These are phyloP conservation scores for Propithecus perrieri DNA, from an alignment of 2,797 vertebrate species.

Conservation along the genomic window DNA sequence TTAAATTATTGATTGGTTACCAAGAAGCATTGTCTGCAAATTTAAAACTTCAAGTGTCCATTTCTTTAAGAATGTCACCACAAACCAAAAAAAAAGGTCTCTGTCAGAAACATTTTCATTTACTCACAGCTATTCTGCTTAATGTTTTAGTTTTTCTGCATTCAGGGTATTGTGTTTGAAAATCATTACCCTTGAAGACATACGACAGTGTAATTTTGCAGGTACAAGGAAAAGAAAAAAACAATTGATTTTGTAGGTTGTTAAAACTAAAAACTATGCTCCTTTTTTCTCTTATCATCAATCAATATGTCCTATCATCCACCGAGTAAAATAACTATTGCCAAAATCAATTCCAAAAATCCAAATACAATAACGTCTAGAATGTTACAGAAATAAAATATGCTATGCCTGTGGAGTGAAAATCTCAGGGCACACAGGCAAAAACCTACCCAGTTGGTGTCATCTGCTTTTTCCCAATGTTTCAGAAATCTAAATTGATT, in stretches of 20 bases:
- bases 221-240: neutral
- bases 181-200: neutral
- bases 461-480: neutral
- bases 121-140: neutral
- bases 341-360: neutral
- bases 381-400: neutral
- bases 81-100: neutral
- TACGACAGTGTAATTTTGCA: neutral
- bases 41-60: neutral
- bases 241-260: neutral
- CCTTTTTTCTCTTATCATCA: neutral
- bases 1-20: neutral
- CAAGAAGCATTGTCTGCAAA: neutral
- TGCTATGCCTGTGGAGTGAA: neutral
- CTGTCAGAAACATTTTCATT: neutral
- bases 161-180: neutral
- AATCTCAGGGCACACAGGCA: neutral
- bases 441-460: neutral
- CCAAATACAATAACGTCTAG: neutral
- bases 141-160: neutral
- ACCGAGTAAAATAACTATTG: neutral
- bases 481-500: neutral
- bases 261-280: neutral
- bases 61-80: neutral
- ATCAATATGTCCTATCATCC: neutral